Evolutionary conservation across 2,797 vertebrate genomes (phyloP), one percentile per base, ranked within the genome.

Genomic region (Tympanoctomys barrerae): DNA sequence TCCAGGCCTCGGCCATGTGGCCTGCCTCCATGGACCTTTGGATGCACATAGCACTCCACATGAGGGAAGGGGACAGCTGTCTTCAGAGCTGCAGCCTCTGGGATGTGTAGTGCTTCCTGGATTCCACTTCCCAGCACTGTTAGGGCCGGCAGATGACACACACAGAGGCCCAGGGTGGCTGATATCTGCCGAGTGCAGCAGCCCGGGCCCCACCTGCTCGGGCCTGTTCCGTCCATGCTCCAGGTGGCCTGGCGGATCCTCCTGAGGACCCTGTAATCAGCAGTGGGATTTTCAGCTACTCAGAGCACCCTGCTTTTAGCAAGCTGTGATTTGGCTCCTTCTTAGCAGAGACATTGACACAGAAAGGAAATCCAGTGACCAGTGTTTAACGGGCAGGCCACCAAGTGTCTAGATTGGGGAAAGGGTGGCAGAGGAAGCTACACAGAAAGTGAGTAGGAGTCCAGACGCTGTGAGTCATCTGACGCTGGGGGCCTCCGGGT

Each of bases 401-500:
- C 5, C 8, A 75, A 64, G 54, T 64, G 78, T 89, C 59, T 18
- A 26, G 81, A 39, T 9, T 24, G 59, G 59, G 59, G 36, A 68
- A 71, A 75, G 88, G 24, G 18, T 26, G 19, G 81, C 16, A 22
- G 78, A 87, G 39, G 87, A 73, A 54, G 82, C 36, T 19, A 54
- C 36, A 22, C 4, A 39, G 61, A 87, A 70, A 92, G 62, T 71
- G 85, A 94, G 92, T 79, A 0, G 78, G 94, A 84, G 94, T 54
- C 71, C 78, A 68, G 64, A 62, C 89, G 3, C 26, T 57, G 73
- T 93, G 95, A 88, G 71, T 77, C 89, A 89, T 54, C 64, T 52
- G 9, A 0, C 49, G 21, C 54, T 57, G 0, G 22, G 70, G 91
- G 73, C 87, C 90, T 73, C 57, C 0, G 57, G n/a, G 86, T 54